Evolutionary conservation across 2,888 invertebrate species (phyloP), one percentile per base, ranked within the genome.

Genomic region (Abrostola tripartita): DNA sequence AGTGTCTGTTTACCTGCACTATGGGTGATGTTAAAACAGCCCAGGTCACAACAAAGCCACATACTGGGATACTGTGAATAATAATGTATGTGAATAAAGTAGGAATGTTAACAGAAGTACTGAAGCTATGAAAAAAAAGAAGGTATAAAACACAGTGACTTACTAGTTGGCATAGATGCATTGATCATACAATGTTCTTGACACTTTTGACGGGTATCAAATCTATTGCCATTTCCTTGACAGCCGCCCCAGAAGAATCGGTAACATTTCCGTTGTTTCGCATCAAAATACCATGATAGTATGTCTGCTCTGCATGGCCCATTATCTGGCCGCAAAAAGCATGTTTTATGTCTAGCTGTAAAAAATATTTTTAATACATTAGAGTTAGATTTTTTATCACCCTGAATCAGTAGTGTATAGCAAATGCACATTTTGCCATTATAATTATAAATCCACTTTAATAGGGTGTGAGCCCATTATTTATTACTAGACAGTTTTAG

Each of bases 201-300:
- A 61, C 93, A 93, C 4, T 84, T 73, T 0, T 58, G 7, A 1
- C 37, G 52, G 0, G 76, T 81, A n/a, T 87, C 88, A 65, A 92
- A 93, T 61, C 82, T 82, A 69, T 93, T 93, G n/a, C 93, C 93
- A 58, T 93, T 93, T 11, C 93, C 93, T 59, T 93, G 93, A 65
- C 93, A 93, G 9, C 93, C 92, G 0, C 93, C 93, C 89, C 90
- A 93, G 74, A 84, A 93, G 79, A 92, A 93, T 5, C 89, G 85
- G 65, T 81, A 93, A 61, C 93, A 93, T 58, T 53, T 78, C 7
- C 50, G 68, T 55, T 85, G 81, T 55, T 80, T 86, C 1, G 83
- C 89, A 66, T 93, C 93, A 61, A 79, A 93, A 68, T 93, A 93
- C 88, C 88, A 93, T 49, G 90, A 87, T 6, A 92, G n/a, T 24